These are phyloP conservation scores for Eucera pruinosa DNA, from an alignment of 2,888 invertebrate species.

Conservation along the genomic window DNA sequence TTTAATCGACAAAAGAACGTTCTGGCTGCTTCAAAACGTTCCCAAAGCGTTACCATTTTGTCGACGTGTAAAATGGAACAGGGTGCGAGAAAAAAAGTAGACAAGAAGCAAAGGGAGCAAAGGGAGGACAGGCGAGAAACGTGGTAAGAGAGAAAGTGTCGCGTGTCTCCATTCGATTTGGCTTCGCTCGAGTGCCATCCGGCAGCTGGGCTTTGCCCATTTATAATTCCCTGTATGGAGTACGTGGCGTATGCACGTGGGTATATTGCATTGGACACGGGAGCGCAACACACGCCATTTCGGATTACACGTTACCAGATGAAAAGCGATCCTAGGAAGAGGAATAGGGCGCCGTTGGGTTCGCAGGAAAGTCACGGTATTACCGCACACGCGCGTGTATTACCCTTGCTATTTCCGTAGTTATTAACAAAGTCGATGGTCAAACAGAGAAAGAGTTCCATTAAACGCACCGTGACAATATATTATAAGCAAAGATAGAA, in stretches of 20 bases:
- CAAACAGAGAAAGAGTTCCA: neutral
- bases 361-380: conserved; percentile 51
- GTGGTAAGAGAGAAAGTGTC: conserved; percentile 57
- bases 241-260: conserved; percentile 61
- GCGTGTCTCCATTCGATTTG: conserved; percentile 72
- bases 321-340: conserved; percentile 51
- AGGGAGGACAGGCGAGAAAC: conserved; percentile 22
- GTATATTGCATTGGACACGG: conserved; percentile 69
- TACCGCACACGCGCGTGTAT: no score
- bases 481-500: neutral
- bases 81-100: conserved; percentile 13
- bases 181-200: conserved; percentile 66
- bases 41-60: neutral
- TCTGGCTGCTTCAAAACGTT: neutral
- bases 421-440: conserved; percentile 20
- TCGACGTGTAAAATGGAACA: conserved; percentile 10
- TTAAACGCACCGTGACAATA: neutral
- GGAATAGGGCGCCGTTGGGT: conserved; percentile 40
- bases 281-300: conserved; percentile 66
- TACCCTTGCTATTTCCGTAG: conserved; percentile 30
- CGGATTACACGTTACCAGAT: conserved; percentile 64
- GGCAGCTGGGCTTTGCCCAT: conserved; percentile 70
- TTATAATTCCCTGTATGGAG: conserved; percentile 72
- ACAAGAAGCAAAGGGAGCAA: conserved; percentile 21
- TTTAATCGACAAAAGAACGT: neutral